phyloP scores from a whole-genome alignment of 2,797 vertebrate genomes.

The Sardinella longiceps region DNA sequence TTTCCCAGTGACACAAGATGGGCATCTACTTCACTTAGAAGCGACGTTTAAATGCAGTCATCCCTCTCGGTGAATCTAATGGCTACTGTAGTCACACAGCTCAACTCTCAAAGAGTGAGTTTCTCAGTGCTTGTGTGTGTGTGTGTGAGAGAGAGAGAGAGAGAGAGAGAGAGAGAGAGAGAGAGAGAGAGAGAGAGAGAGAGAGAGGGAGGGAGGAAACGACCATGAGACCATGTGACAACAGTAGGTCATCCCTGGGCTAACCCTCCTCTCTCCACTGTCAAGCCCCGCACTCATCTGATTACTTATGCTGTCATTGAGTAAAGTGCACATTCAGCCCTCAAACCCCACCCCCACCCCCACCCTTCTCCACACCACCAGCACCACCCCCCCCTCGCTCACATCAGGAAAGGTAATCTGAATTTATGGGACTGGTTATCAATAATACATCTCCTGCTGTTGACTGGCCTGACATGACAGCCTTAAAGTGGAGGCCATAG shows the following conservation, averaged over 20 bases:
- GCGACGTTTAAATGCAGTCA: constrained; percentile 5
- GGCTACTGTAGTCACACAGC: background rate
- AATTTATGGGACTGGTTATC: background rate
- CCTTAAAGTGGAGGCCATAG: background rate
- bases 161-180: background rate
- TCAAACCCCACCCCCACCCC: background rate
- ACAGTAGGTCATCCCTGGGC: background rate
- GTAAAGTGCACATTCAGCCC: constrained; percentile 24
- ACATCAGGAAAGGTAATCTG: constrained; percentile 8
- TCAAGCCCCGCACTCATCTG: background rate
- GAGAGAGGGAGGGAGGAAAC: background rate
- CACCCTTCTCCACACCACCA: background rate
- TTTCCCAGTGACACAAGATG: constrained; percentile 58
- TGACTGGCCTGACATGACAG: background rate
- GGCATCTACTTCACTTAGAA: constrained; percentile 5
- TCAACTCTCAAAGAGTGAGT: background rate
- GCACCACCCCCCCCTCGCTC: background rate
- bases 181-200: background rate
- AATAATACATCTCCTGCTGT: constrained; percentile 5
- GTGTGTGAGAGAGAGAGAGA: background rate
- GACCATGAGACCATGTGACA: constrained; percentile 4
- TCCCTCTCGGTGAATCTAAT: background rate
- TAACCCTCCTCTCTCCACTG: background rate
- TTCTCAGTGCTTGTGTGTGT: background rate
- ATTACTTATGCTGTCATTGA: constrained; percentile 22